Base-by-base conservation (phyloP, 1,140 invertebrate genomes). In the Eufriesea mexicana region DNA sequence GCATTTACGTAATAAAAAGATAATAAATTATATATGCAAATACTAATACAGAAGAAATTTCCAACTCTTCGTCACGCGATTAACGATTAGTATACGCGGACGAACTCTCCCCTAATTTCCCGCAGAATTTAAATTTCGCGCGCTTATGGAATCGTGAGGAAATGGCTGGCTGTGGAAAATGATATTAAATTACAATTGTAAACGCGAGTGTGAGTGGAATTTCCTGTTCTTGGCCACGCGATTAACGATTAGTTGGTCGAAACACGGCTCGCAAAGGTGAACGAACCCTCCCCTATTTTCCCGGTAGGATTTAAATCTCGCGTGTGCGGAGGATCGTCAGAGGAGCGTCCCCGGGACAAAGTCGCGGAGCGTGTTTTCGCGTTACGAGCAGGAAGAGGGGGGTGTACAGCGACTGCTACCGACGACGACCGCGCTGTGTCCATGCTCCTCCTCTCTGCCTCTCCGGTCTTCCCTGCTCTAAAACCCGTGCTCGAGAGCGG, bases 391-490 rank as follows among this genome's bases (percentile, higher is more conserved):
- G 87, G 86, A 89, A 89, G 87, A 83, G 71, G 66, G 42, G 47
- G 54, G 67, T 86, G 84, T 84, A 89, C 59, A 81, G 84, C 84
- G 86, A 86, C 84, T 84, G 84, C 62, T 89, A 91, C 90, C 90
- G 90, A 54, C 72, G 45, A 12, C 72, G 47, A 51, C 16, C 9
- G 23, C 66, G 12, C 23, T 47, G 74, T 47, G 62, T 75, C 59
- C 35, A 23, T 67, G 42, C 45, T 23, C 28, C 14, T 10, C 8
- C 14, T n/a, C 25, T n/a, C 25, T 55, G 25, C n/a, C 25, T 62
- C 61, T 18, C 77, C 72, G 23, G 47, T 35, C 47, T 68, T 42
- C 49, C n/a, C 62, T 57, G 75, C 74, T 28, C 14, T 80, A 67
- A 87, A 86, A 82, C 57, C n/a, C 73, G 78, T 61, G 51, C 51